These are phyloP conservation scores for Bombus confusus DNA, from an alignment of 1,140 invertebrate genomes.

Conservation along the genomic window DNA sequence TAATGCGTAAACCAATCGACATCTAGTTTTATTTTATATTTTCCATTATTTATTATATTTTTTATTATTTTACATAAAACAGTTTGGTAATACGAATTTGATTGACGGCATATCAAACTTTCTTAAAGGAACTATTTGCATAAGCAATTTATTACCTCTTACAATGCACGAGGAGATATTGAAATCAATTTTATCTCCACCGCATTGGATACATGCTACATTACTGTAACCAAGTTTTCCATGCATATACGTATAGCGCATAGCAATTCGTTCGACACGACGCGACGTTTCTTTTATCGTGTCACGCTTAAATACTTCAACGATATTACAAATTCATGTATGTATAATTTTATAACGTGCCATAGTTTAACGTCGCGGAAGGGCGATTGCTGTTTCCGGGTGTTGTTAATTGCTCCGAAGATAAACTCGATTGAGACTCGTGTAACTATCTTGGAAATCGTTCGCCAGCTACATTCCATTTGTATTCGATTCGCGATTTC, in stretches of 20 bases:
- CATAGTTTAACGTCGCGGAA: neutral
- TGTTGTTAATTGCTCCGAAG: neutral
- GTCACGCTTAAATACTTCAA: neutral
- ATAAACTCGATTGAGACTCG: neutral
- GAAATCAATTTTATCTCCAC: neutral
- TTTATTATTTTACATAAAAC: no score
- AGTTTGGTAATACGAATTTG: no score
- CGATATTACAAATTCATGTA: neutral
- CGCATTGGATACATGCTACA: neutral
- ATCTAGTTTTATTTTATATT: no score
- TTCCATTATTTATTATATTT: no score
- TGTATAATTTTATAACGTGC: no score
- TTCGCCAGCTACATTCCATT: neutral
- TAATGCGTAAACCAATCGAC: no score
- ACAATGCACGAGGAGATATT: neutral
- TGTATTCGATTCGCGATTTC: neutral
- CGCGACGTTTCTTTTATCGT: neutral
- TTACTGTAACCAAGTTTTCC: no score
- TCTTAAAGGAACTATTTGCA: neutral
- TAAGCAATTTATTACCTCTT: neutral
- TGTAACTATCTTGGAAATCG: neutral
- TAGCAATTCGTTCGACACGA: neutral
- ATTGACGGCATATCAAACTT: no score
- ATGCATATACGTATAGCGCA: no score
- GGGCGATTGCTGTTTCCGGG: neutral